phyloP scores from a whole-genome alignment of 2,888 invertebrate species.

The Dryomyza anilis region DNA sequence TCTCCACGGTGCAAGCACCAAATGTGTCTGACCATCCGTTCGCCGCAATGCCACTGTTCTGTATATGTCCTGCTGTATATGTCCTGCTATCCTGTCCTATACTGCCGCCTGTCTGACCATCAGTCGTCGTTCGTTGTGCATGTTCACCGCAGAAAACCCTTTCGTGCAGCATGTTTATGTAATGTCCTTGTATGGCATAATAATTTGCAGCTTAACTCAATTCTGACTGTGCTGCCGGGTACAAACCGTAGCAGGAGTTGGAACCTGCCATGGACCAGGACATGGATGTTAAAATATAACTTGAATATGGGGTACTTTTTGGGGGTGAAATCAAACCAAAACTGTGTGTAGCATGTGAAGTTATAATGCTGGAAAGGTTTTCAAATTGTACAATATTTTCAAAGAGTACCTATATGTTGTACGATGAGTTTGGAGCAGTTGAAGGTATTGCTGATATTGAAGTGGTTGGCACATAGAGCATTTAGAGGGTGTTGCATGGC shows the following conservation, averaged over 20 bases:
- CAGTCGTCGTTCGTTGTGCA: neutral
- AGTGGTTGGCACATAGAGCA: too few relatives aligned
- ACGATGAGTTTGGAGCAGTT: too few relatives aligned
- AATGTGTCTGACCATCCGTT: neutral
- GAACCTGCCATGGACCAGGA: too few relatives aligned
- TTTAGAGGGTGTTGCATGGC: neutral
- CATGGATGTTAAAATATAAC: too few relatives aligned
- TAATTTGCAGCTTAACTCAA: constrained; percentile 35
- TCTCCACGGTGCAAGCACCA: neutral
- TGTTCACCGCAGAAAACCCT: constrained; percentile 16
- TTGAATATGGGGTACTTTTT: too few relatives aligned
- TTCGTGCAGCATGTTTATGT: constrained; percentile 26
- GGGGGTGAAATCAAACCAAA: too few relatives aligned
- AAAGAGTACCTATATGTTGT: too few relatives aligned
- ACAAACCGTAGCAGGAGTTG: neutral
- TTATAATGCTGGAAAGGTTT: too few relatives aligned
- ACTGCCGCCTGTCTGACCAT: neutral
- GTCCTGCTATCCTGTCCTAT: too few relatives aligned
- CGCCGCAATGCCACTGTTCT: neutral
- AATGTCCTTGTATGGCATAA: constrained; percentile 32
- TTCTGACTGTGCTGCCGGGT: constrained; percentile 4
- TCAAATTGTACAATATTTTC: too few relatives aligned
- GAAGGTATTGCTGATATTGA: too few relatives aligned
- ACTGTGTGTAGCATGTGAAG: too few relatives aligned
- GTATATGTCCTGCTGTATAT: neutral